phyloP scores from a whole-genome alignment of 2,888 invertebrate species.

The Cerceris ruficornis region DNA sequence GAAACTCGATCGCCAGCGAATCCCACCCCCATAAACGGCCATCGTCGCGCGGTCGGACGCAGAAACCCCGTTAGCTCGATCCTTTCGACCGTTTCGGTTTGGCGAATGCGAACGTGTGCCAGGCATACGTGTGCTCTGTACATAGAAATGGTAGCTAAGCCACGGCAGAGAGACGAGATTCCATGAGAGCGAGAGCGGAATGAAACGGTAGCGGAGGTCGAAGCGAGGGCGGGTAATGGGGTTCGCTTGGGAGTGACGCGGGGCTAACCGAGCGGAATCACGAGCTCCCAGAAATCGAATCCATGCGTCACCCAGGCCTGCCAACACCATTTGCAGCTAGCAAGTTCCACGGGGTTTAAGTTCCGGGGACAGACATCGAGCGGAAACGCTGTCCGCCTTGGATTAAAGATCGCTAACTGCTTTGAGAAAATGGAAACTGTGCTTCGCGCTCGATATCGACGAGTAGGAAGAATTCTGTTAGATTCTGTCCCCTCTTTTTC shows the following conservation, averaged over 20 bases:
- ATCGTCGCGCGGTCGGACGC: slow-evolving; percentile 8
- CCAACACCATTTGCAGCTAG: slow-evolving; percentile 81
- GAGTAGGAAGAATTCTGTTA: not conserved
- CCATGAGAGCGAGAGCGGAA: slow-evolving; percentile 63
- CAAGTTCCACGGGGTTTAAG: slow-evolving; percentile 73
- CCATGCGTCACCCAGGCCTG: slow-evolving; percentile 81
- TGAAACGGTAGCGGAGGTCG: slow-evolving; percentile 43
- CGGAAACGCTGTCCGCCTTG: slow-evolving; percentile 57
- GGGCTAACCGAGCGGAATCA: slow-evolving; percentile 82
- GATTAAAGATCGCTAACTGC: slow-evolving; percentile 54
- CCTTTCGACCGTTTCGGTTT: slow-evolving; percentile 32
- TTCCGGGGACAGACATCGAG: slow-evolving; percentile 60
- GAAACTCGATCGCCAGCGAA: too few relatives aligned
- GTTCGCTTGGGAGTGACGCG: slow-evolving; percentile 81
- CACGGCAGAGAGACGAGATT: slow-evolving; percentile 57
- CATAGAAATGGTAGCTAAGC: slow-evolving; percentile 24
- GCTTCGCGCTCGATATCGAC: not conserved
- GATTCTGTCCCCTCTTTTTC: too few relatives aligned
- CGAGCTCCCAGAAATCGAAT: slow-evolving; percentile 82
- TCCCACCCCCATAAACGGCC: slow-evolving; percentile 20
- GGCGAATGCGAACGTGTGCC: not conserved
- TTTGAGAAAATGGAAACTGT: not conserved
- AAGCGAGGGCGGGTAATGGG: slow-evolving; percentile 75
- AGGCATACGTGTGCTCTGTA: not conserved
- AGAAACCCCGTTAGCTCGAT: slow-evolving; percentile 22